Conservation (phyloP, 2,888 invertebrate species). For the Agapetus fuscipes region DNA sequence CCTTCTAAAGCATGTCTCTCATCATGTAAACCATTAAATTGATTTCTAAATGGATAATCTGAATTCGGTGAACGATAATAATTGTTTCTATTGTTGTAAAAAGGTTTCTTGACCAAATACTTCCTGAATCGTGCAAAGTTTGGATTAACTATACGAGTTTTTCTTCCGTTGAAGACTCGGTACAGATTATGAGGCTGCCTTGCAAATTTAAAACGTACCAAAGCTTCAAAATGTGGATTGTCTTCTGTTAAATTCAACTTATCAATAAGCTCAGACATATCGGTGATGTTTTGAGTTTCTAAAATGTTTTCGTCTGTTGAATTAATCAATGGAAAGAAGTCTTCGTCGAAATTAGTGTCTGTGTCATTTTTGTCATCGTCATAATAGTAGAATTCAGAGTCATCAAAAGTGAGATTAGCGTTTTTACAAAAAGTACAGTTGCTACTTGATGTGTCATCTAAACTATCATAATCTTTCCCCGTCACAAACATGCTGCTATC, state of each 20-base stretch:
- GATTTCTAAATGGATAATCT: neutral
- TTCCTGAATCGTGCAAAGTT: constrained; percentile 12
- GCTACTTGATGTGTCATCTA: neutral
- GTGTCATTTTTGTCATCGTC: constrained; percentile 19
- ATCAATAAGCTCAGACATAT: neutral
- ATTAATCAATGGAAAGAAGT: constrained; percentile 7
- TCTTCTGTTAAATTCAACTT: neutral
- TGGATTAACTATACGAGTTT: constrained; percentile 14
- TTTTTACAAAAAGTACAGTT: neutral
- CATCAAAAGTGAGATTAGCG: neutral
- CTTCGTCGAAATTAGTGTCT: constrained; percentile 16
- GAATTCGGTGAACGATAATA: neutral
- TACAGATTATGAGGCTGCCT: constrained; percentile 13
- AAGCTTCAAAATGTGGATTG: constrained; percentile 17
- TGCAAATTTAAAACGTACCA: constrained; percentile 8
- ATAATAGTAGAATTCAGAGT: constrained; percentile 21
- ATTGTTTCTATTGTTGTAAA: constrained; percentile 4
- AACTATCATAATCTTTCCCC: constrained; percentile 6
- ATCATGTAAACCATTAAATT: too few species aligned
- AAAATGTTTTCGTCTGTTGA: neutral
- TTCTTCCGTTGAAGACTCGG: constrained; percentile 16
- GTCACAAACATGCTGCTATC: constrained; percentile 9
- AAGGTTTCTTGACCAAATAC: constrained; percentile 14
- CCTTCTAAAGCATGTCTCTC: too few species aligned
- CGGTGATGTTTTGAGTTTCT: neutral